phyloP scores from a whole-genome alignment of 2,797 vertebrate species.

The Peromyscus nudipes region DNA sequence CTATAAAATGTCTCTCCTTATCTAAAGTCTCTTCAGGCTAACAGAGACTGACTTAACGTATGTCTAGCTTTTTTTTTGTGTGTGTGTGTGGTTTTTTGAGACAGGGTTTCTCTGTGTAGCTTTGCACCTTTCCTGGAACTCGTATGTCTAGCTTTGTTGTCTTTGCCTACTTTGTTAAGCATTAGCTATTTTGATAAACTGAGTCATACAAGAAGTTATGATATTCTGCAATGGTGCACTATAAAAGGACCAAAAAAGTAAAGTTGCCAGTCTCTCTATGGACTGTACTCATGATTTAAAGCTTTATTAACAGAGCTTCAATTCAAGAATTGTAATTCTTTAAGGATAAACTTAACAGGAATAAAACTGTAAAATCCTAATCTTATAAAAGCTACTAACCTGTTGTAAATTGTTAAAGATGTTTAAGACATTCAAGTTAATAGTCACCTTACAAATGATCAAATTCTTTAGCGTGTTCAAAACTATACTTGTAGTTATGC shows the following conservation, averaged over 20 bases:
- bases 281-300: background rate
- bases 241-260: background rate
- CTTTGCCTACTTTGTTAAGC: background rate
- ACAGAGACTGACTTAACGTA: background rate
- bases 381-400: background rate
- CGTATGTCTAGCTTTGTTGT: background rate
- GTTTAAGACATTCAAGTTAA: background rate
- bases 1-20: background rate
- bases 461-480: background rate
- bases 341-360: background rate
- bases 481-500: background rate
- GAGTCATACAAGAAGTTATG: background rate
- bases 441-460: background rate
- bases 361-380: background rate
- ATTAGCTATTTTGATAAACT: background rate
- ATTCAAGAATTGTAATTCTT: background rate
- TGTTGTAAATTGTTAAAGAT: background rate
- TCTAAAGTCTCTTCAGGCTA: no score
- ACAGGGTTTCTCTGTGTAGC: no score
- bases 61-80: no score
- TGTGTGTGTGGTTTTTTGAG: no score
- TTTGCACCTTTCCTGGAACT: no score
- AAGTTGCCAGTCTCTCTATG: background rate
- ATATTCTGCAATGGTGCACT: background rate
- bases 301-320: background rate